phyloP scores from a whole-genome alignment of 2,888 invertebrate species.

The Melinopterus prodromus region DNA sequence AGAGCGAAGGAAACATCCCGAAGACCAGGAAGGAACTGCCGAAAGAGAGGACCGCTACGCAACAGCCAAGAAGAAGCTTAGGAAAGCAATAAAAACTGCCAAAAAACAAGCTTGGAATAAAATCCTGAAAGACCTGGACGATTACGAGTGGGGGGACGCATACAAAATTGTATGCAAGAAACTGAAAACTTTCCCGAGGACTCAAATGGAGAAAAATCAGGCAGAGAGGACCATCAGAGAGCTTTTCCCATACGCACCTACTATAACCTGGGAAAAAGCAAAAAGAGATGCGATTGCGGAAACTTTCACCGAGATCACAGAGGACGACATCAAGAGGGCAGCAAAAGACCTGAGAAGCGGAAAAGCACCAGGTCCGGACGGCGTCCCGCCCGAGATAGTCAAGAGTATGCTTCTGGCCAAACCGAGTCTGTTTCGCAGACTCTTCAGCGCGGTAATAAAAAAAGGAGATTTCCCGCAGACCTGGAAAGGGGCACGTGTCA shows the following conservation, averaged over 20 bases:
- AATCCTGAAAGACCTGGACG: not conserved
- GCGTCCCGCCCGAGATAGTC: conserved; percentile 22
- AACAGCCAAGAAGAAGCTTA: not conserved
- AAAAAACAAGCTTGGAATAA: conserved; percentile 4
- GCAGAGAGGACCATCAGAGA: not conserved
- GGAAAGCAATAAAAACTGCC: not conserved
- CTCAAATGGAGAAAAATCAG: not conserved
- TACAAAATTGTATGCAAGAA: not conserved
- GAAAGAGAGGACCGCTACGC: not conserved
- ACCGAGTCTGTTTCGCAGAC: not conserved
- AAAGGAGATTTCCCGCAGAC: conserved; percentile 5
- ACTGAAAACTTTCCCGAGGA: not conserved
- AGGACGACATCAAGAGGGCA: not conserved
- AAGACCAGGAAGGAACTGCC: not conserved
- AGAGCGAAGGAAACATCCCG: not conserved
- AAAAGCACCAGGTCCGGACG: conserved; percentile 28
- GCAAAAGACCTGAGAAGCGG: not conserved
- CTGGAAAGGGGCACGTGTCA: conserved; percentile 38
- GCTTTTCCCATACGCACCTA: not conserved
- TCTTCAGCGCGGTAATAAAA: not conserved
- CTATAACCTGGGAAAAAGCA: not conserved
- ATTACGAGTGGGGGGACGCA: not conserved
- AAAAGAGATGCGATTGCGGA: not conserved
- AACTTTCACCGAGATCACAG: not conserved
- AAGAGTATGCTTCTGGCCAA: not conserved